Evolutionary conservation across 2,888 invertebrate species (phyloP), one percentile per base, ranked within the genome.

Genomic region (Microctonus brassicae): DNA sequence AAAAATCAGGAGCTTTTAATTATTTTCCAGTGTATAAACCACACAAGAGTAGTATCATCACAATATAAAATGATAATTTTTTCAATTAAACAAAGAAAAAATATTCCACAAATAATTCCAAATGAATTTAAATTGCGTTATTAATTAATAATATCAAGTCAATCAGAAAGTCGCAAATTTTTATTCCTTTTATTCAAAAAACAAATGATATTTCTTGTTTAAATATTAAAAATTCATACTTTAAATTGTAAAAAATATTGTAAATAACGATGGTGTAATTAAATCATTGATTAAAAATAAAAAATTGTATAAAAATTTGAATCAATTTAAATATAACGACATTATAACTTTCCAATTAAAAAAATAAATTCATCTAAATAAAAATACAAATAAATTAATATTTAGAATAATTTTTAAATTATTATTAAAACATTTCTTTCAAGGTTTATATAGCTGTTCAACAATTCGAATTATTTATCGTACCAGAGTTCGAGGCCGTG

Each of bases 401-500:
- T 26, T n/a, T 24, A n/a, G 11, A 7, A 26, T 6, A 55, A 22
- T 26, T 13, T 26, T n/a, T n/a, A 55, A 58, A 58, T 58, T 29
- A 20, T 29, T 34, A 29, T 24, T 17, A 58, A 47, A 17, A 47
- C 47, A 9, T 47, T 17, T 17, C 5, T 33, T 33, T 33, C 33
- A 58, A 58, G 34, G 58, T 34, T 34, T 22, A 55, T 20, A 33
- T 34, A 1, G 20, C 7, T 7, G 20, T 34, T 58, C 33, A 34
- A 58, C 34, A 58, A n/a, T 58, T 34, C 58, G 6, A 17, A 34
- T 34, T 20, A 58, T 58, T 58, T 58, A 58, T 58, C 34, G 58
- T 34, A 33, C 58, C 2, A 13, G 39, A 57, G 52, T 64, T 66
- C 70, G 65, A 36, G 60, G 65, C 60, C 60, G 47, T 52, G 33